phyloP scores from a whole-genome alignment of 2,888 invertebrate species.

The Tenthredo notha region DNA sequence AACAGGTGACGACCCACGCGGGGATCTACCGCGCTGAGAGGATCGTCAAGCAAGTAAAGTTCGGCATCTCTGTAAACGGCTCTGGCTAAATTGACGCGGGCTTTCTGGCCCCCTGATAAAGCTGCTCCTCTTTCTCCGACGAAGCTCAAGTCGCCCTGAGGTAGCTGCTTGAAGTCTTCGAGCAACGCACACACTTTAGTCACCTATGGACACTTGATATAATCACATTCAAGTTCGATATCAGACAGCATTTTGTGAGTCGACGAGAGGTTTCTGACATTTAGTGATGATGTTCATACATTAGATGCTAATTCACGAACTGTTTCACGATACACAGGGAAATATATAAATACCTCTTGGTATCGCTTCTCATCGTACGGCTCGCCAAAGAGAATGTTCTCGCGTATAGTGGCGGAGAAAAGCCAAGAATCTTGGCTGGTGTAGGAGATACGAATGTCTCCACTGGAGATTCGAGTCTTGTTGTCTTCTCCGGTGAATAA shows the following conservation, averaged over 20 bases:
- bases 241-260: conserved; percentile 70
- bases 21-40: conserved; percentile 88
- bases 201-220: conserved; percentile 61
- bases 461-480: not conserved
- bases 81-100: conserved; percentile 85
- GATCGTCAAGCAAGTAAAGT: conserved; percentile 88
- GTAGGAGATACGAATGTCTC: conserved; percentile 75
- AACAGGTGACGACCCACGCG: conserved; percentile 88
- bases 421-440: conserved; percentile 80
- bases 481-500: not conserved
- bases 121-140: conserved; percentile 87
- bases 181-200: conserved; percentile 76
- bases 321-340: not conserved
- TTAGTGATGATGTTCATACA: not conserved
- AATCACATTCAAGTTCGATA: not conserved
- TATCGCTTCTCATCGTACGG: conserved; percentile 84
- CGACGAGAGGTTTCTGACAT: not conserved
- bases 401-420: conserved; percentile 83
- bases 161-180: conserved; percentile 81
- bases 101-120: conserved; percentile 87
- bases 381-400: conserved; percentile 93
- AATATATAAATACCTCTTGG: conserved; percentile 77
- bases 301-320: not conserved
- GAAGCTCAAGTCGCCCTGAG: conserved; percentile 84
- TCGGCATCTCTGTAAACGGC: conserved; percentile 82